Percentiles rank a stretch among this genome's conserved stretches.
phyloP scores from a whole-genome alignment of 92 coral and sea anemone genomes.

The Siderastrea siderea region DNA sequence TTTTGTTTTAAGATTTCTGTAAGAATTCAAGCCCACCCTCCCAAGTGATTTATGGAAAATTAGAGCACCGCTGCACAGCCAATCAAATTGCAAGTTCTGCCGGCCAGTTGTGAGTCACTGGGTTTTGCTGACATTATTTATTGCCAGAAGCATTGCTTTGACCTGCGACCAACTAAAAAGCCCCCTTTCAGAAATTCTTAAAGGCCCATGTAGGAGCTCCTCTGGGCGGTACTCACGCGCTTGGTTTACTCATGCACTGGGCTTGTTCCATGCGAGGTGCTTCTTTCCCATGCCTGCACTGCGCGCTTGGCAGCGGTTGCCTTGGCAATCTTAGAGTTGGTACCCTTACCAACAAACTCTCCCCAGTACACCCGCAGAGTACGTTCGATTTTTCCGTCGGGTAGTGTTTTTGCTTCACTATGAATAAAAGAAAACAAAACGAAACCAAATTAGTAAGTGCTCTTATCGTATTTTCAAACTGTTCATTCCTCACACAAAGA shows the following conservation, averaged over 20 bases:
- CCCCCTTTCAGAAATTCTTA: background rate
- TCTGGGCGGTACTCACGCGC: background rate
- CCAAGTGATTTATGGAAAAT: too few relatives aligned
- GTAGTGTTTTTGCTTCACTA: conserved; percentile 65
- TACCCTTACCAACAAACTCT: conserved; percentile 69
- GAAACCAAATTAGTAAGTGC: too few relatives aligned
- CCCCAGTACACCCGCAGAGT: conserved; percentile 80
- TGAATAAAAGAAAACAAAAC: background rate
- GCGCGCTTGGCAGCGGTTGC: conserved; percentile 80
- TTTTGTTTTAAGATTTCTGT: too few relatives aligned
- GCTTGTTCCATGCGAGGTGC: background rate
- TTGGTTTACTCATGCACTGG: background rate
- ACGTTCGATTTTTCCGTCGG: conserved; percentile 68
- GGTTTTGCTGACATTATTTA: too few relatives aligned
- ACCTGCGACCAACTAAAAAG: too few relatives aligned
- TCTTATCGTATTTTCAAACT: too few relatives aligned
- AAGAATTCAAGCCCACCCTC: too few relatives aligned
- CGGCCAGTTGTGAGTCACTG: too few relatives aligned
- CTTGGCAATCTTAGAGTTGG: conserved; percentile 75
- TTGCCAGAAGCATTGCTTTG: too few relatives aligned
- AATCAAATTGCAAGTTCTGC: too few relatives aligned
- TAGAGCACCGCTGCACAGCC: too few relatives aligned
- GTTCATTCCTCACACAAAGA: too few relatives aligned
- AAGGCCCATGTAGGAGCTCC: background rate
- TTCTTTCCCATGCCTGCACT: conserved; percentile 31